These are phyloP conservation scores for Brachyopa scutellaris DNA, from an alignment of 2,888 invertebrate species.

Conservation along the genomic window DNA sequence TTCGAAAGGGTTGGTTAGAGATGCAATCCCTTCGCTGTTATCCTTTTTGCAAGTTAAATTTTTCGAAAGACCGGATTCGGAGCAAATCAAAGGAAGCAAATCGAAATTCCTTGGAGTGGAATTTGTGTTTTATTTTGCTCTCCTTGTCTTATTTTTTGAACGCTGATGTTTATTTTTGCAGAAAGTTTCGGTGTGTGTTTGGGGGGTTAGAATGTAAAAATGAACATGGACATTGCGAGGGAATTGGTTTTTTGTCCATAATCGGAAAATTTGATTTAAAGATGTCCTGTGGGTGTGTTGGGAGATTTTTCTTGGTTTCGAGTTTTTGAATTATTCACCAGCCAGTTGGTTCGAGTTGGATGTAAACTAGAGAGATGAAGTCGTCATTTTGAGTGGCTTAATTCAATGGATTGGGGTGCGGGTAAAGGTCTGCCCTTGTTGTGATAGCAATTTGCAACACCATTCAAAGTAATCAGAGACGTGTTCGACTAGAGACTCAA, in stretches of 20 bases:
- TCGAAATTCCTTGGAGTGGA: constrained; percentile 66
- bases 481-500: too few relatives aligned
- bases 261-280: constrained; percentile 54
- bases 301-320: constrained; percentile 34
- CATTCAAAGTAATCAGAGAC: too few relatives aligned
- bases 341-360: too few relatives aligned
- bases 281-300: constrained; percentile 45
- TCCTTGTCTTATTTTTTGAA: neutral
- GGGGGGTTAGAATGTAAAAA: too few relatives aligned
- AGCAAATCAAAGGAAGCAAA: constrained; percentile 57
- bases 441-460: too few relatives aligned
- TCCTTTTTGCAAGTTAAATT: constrained; percentile 55
- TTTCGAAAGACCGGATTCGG: neutral
- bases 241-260: constrained; percentile 46
- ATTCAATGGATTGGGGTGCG: neutral
- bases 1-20: constrained; percentile 37
- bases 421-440: too few relatives aligned
- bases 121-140: constrained; percentile 19
- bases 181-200: constrained; percentile 50
- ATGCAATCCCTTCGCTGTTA: neutral
- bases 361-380: too few relatives aligned
- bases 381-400: neutral
- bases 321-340: constrained; percentile 47
- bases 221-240: constrained; percentile 63
- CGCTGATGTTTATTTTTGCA: constrained; percentile 17